Conservation (phyloP, 2,113 vertebrate species). For the Ramphastos sulfuratus region DNA sequence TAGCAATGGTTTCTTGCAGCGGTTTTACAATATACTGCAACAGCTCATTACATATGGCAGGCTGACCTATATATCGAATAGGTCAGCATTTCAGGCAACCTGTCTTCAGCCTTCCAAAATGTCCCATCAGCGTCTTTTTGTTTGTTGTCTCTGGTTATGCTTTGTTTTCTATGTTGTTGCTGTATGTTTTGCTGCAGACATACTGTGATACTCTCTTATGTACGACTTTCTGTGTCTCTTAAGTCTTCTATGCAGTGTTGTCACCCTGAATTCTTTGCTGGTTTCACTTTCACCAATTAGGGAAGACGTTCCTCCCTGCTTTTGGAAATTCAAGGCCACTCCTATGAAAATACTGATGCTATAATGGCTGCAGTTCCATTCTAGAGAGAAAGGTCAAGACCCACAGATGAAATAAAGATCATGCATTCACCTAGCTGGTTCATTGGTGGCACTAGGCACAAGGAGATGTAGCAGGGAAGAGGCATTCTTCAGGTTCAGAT, state of each 20-base stretch:
- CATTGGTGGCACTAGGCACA: not conserved
- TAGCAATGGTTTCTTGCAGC: constrained; percentile 48
- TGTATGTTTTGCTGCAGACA: not conserved
- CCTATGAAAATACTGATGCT: rapidly evolving
- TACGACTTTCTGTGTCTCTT: not conserved
- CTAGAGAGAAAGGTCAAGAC: not conserved
- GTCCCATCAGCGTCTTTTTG: constrained; percentile 14
- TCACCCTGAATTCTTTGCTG: not conserved
- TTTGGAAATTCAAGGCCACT: not conserved
- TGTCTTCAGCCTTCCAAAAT: constrained; percentile 29
- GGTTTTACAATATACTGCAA: not conserved
- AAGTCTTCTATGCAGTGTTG: not conserved
- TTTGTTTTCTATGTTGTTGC: not conserved
- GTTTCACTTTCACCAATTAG: not conserved
- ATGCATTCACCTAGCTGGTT: not conserved
- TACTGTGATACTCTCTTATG: not conserved
- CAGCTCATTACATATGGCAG: constrained; percentile 51
- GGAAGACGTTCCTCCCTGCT: not conserved
- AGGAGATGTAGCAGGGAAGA: not conserved
- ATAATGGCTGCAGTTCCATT: not conserved
- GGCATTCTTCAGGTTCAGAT: not conserved
- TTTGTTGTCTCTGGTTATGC: not conserved
- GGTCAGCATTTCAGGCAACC: constrained; percentile 39
- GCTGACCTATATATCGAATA: constrained; percentile 55
- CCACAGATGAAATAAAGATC: not conserved